Conservation (phyloP, 2,797 vertebrate genomes). For the Silurus lanzhouensis region DNA sequence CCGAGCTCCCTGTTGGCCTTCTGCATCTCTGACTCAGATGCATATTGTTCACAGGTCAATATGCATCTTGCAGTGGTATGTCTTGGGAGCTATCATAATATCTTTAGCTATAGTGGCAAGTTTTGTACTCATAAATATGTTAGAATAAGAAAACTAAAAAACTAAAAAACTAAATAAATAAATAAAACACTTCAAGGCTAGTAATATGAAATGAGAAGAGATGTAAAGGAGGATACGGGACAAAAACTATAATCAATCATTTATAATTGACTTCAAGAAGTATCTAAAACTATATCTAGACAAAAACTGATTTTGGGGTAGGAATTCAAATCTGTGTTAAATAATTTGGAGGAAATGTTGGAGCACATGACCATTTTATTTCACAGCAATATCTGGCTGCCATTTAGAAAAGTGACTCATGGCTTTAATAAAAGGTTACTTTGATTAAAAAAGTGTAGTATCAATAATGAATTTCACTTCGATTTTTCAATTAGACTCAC, state of each 20-base stretch:
- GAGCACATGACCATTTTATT: neutral
- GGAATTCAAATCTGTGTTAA: neutral
- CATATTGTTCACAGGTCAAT: slow-evolving; percentile 8
- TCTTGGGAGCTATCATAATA: neutral
- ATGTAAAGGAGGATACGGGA: neutral
- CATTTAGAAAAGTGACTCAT: slow-evolving; percentile 17
- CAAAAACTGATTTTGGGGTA: neutral
- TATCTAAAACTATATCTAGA: neutral
- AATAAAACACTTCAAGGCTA: neutral
- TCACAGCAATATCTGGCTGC: neutral
- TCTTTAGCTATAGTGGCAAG: neutral
- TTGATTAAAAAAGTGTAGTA: neutral
- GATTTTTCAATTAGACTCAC: neutral
- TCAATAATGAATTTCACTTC: slow-evolving; percentile 6
- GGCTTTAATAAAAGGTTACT: slow-evolving; percentile 13
- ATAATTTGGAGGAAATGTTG: slow-evolving; percentile 3
- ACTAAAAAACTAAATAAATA: too few species aligned
- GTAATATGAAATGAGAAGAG: neutral
- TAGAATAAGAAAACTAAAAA: neutral
- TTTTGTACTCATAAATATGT: slow-evolving; percentile 11
- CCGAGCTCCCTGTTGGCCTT: slow-evolving; percentile 4
- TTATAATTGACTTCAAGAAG: neutral
- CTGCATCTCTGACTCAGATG: slow-evolving; percentile 9
- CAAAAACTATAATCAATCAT: neutral
- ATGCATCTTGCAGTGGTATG: neutral